A percentile compares a stretch with the other conserved stretches of the same genome.
phyloP scores from a whole-genome alignment of 2,888 invertebrate species.

The Cantharis rustica region DNA sequence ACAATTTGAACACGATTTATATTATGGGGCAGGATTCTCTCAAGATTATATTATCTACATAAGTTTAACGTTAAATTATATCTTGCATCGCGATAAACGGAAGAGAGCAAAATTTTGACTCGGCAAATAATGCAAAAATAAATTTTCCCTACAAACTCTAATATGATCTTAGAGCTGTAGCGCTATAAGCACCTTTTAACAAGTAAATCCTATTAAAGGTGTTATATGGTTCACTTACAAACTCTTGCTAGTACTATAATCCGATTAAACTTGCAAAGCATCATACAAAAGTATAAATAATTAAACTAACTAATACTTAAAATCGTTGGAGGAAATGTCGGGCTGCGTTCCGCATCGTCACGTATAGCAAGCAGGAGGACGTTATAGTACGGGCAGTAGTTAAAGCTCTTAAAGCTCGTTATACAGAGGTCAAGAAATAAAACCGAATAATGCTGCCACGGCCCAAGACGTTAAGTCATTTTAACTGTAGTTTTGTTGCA shows the following conservation, averaged over 20 bases:
- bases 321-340: background rate
- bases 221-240: constrained; percentile 13
- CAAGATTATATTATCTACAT: background rate
- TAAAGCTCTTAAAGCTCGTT: background rate
- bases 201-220: constrained; percentile 19
- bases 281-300: constrained; percentile 3
- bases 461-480: background rate
- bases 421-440: constrained; percentile 4
- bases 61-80: background rate
- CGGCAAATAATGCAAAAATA: background rate
- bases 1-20: background rate
- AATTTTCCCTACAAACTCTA: background rate
- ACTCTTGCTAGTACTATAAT: constrained; percentile 6
- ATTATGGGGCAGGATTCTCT: background rate
- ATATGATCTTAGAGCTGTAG: constrained; percentile 3
- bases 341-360: background rate
- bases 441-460: background rate
- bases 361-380: background rate
- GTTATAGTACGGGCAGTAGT: background rate
- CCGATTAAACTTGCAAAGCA: constrained; percentile 9
- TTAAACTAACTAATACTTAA: constrained; percentile 8
- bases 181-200: constrained; percentile 9
- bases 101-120: background rate
- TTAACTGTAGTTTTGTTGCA: background rate
- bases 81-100: background rate